A percentile compares a stretch with the other conserved stretches of the same genome.
These are phyloP conservation scores for Enchytraeus crypticus DNA, from an alignment of 2,888 invertebrate species.

Conservation along the genomic window DNA sequence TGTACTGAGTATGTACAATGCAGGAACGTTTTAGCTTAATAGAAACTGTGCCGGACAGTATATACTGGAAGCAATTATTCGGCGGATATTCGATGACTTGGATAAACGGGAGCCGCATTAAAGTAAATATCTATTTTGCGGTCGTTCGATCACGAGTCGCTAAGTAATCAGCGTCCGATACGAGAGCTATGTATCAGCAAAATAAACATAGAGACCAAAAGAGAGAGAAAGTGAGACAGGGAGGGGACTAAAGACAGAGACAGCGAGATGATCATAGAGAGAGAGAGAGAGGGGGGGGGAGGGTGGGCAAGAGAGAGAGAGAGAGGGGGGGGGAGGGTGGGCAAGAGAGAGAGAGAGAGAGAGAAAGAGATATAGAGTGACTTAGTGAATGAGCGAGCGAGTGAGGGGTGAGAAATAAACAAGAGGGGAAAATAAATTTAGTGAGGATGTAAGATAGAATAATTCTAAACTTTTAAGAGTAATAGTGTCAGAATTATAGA, in stretches of 20 bases:
- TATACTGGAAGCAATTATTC: no score
- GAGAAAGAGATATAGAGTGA: not conserved
- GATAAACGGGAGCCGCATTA: no score
- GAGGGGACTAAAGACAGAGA: not conserved
- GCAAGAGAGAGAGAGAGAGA: not conserved
- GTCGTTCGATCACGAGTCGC: no score
- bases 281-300: not conserved
- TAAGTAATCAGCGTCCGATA: no score
- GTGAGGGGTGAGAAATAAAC: not conserved
- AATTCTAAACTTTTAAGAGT: not conserved
- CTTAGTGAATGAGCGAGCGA: not conserved
- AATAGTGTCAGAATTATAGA: not conserved
- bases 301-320: not conserved
- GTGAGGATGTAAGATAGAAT: not conserved
- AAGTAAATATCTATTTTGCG: no score
- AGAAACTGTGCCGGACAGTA: no score
- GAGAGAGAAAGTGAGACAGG: not conserved
- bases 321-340: not conserved
- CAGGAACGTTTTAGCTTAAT: no score
- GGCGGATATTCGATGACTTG: no score
- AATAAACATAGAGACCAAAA: not conserved
- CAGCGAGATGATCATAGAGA: not conserved
- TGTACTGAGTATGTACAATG: no score
- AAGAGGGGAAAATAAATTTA: not conserved
- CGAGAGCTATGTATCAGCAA: no score